phyloP scores from a whole-genome alignment of 1,140 invertebrate genomes.

The Parasteatoda tepidariorum region DNA sequence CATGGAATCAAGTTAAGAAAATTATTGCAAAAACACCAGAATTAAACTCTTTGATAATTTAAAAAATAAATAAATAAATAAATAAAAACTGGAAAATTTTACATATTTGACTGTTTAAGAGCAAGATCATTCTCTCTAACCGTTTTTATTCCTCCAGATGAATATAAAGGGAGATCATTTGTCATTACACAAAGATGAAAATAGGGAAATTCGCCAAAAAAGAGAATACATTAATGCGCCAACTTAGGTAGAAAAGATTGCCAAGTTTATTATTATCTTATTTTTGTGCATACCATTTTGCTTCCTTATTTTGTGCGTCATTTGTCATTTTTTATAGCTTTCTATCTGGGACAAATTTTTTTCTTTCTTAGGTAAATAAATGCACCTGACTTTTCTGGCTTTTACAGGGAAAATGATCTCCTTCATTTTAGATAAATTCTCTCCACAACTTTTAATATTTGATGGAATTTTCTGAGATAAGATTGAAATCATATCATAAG shows the following conservation, averaged over 20 bases:
- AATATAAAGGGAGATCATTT: constrained; percentile 21
- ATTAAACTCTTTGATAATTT: too few species aligned
- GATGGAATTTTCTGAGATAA: too few species aligned
- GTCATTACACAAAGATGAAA: constrained; percentile 39
- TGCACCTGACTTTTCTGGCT: constrained; percentile 36
- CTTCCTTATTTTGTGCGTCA: constrained; percentile 33
- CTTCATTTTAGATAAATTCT: too few species aligned
- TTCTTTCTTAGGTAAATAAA: constrained; percentile 34
- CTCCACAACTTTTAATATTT: too few species aligned
- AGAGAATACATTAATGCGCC: constrained; percentile 31
- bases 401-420: too few species aligned
- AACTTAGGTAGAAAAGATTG: constrained; percentile 46
- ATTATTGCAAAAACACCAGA: too few species aligned
- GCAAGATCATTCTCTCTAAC: too few species aligned
- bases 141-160: neutral
- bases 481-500: too few species aligned
- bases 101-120: too few species aligned
- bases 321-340: constrained; percentile 25
- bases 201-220: neutral
- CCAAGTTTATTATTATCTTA: constrained; percentile 44
- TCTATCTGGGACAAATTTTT: neutral
- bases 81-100: too few species aligned
- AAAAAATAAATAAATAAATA: too few species aligned
- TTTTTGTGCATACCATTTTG: constrained; percentile 25
- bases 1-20: too few species aligned